Base-by-base conservation (phyloP, 2,113 vertebrate species). In the Hydrochoerus hydrochaeris region DNA sequence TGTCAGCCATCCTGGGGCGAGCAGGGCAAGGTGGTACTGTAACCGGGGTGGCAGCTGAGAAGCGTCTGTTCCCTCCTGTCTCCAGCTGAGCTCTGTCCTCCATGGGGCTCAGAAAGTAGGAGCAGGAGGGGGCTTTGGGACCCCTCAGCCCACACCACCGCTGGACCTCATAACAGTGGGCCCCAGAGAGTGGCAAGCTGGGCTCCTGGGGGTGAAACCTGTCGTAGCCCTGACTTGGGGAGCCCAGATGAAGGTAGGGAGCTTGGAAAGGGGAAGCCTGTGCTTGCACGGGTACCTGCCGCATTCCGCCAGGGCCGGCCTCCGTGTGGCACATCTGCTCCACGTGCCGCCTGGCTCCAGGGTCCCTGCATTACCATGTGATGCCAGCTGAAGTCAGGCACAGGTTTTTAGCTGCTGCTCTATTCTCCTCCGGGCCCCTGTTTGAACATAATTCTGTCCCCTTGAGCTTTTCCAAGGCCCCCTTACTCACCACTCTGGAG, bases 21-120 rank as follows among this genome's bases (percentile, higher is more conserved):
- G 26, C 20, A 0, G 4, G 52, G 46, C 4, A 1, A 11, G 30
- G n/a, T 0, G 6, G 46, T 16, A 2, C 24, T 22, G 17, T 12
- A 0, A 62, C n/a, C 17, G 14, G 58, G 58, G 58, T 32, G 41
- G 69, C 30, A 44, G 30, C 9, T 32, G 49, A 92, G 85, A 60
- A 16, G 52, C 24, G 24, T 44, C 26, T 0, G 0, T 57, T 12
- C 35, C 38, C n/a, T 82, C 52, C 19, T 5, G 10, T 41, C 75
- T 32, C 35, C 38, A 85, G 62, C 62, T 0, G 7, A 81, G 84
- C 38, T 16, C 82, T 38, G 52, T 57, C 22, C 30, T 73, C 65
- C 1, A 7, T n/a, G 54, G 63, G 49, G 62, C 75, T 63, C 16
- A 16, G 73, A n/a, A 62, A 38, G 65, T 67, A 35, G 13, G 2